Conservation (phyloP, 2,113 vertebrate species). For the Thunnus maccoyii region DNA sequence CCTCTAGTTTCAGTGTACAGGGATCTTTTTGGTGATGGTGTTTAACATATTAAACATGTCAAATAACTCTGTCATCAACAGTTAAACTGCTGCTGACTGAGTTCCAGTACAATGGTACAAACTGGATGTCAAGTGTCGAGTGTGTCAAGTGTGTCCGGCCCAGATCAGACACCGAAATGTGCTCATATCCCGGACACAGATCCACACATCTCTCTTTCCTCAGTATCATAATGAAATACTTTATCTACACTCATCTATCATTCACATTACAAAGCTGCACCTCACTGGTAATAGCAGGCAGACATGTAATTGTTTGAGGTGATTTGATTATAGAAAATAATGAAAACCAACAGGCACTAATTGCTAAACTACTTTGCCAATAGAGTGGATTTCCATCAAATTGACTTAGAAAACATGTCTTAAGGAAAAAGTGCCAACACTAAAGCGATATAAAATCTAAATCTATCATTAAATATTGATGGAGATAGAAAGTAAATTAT, state of each 20-base stretch:
- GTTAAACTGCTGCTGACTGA: neutral
- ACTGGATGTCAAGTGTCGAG: neutral
- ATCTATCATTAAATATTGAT: neutral
- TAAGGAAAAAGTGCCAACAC: neutral
- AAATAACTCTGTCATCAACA: neutral
- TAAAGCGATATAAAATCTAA: neutral
- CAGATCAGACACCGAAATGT: neutral
- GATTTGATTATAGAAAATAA: slow-evolving; percentile 51
- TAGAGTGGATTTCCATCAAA: slow-evolving; percentile 16
- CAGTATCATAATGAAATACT: too few relatives aligned
- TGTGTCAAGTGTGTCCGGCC: neutral
- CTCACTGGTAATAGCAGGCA: slow-evolving; percentile 6
- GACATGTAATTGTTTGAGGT: slow-evolving; percentile 11
- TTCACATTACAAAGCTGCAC: neutral
- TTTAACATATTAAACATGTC: neutral
- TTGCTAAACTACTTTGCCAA: slow-evolving; percentile 28
- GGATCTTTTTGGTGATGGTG: too few relatives aligned
- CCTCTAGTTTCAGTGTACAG: too few relatives aligned
- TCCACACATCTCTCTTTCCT: neutral
- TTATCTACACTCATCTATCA: neutral
- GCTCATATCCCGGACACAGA: neutral
- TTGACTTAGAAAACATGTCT: slow-evolving; percentile 8
- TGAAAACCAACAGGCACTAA: slow-evolving; percentile 40
- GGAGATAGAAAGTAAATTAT: neutral
- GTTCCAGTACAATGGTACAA: neutral